phyloP scores from a whole-genome alignment of 2,113 vertebrate genomes.

The Sula dactylatra region DNA sequence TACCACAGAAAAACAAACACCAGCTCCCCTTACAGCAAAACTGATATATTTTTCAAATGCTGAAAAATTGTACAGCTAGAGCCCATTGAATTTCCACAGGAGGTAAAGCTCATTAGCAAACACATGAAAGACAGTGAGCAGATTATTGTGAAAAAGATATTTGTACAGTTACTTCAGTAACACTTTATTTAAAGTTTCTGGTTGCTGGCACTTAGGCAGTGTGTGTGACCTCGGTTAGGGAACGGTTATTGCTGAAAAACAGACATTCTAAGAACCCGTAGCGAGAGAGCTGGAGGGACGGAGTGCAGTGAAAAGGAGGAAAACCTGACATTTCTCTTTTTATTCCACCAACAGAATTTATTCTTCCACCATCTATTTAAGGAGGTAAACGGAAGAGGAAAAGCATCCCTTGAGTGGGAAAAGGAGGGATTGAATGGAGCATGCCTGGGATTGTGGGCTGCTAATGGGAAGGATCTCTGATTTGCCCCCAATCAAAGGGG shows the following conservation, averaged over 20 bases:
- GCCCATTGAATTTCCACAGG: slow-evolving; percentile 44
- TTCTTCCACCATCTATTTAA: background rate
- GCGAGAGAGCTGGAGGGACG: background rate
- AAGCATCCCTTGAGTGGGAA: background rate
- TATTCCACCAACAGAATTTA: background rate
- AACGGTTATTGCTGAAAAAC: slow-evolving; percentile 31
- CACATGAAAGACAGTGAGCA: slow-evolving; percentile 57
- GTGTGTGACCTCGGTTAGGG: background rate
- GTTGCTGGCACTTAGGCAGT: slow-evolving; percentile 17
- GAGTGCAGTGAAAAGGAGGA: background rate
- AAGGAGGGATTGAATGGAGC: background rate
- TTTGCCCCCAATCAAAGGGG: background rate
- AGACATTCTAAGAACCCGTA: background rate
- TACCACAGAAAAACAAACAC: slow-evolving; percentile 57
- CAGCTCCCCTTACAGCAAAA: slow-evolving; percentile 41
- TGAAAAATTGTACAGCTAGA: slow-evolving; percentile 3
- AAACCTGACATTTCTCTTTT: background rate
- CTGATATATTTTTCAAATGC: background rate
- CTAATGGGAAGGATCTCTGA: background rate
- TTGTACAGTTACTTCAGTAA: slow-evolving; percentile 32
- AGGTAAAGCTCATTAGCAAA: slow-evolving; percentile 48
- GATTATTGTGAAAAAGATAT: slow-evolving; percentile 39
- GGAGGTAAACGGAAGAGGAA: background rate
- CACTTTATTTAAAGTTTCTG: slow-evolving; percentile 18
- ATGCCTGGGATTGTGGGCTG: background rate